phyloP scores from a whole-genome alignment of 2,888 invertebrate species.

The Scaptomyza reducta region DNA sequence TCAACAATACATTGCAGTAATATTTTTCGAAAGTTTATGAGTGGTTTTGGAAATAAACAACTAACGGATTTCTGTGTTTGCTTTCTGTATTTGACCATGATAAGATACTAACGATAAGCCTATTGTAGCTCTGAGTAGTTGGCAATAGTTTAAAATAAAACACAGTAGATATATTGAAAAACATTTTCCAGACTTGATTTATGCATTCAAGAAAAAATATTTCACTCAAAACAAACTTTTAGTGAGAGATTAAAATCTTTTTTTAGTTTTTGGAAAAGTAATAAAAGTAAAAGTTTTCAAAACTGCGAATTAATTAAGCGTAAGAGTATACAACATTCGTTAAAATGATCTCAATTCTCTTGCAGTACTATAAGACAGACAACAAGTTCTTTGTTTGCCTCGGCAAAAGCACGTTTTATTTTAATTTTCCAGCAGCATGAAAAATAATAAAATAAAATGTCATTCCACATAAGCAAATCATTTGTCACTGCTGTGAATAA shows the following conservation, averaged over 20 bases:
- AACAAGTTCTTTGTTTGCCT: slow-evolving; percentile 37
- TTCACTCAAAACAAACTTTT: no score
- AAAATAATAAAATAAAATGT: slow-evolving; percentile 29
- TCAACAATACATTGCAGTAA: background rate
- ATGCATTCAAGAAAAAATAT: no score
- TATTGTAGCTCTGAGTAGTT: background rate
- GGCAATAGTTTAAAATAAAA: background rate
- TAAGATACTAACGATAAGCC: background rate
- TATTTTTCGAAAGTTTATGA: background rate
- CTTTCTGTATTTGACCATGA: slow-evolving; percentile 1
- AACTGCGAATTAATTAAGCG: no score
- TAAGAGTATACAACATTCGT: slow-evolving; percentile 3
- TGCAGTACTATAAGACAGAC: background rate
- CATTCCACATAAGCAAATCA: slow-evolving; percentile 49
- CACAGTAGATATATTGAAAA: no score
- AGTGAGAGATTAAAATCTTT: no score
- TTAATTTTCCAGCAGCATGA: slow-evolving; percentile 16
- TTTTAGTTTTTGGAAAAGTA: no score
- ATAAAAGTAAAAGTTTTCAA: background rate
- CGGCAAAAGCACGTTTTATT: slow-evolving; percentile 16
- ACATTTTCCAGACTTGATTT: no score
- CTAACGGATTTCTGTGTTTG: background rate
- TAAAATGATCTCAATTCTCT: background rate
- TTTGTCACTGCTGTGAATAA: slow-evolving; percentile 53
- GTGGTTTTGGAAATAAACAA: no score